Percentiles rank a stretch among this genome's conserved stretches.
These are phyloP conservation scores for Atlantisia rogersi DNA, from an alignment of 2,113 vertebrate genomes.

Conservation along the genomic window DNA sequence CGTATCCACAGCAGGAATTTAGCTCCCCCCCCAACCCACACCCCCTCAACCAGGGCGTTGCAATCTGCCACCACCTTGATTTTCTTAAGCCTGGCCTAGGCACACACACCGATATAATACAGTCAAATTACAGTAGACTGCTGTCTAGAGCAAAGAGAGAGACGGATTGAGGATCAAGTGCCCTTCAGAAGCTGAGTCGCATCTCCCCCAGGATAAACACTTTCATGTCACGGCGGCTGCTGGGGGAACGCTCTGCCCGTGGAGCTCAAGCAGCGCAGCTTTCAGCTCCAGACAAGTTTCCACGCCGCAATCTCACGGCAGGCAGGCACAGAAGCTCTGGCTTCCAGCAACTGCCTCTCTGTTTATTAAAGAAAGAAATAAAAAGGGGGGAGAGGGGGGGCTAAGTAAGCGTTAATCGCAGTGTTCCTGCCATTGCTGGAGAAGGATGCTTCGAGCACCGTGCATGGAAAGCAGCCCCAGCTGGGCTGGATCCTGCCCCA, in stretches of 20 bases:
- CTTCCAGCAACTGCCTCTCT: neutral
- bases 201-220: slow-evolving; percentile 54
- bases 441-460: neutral
- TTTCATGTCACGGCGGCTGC: neutral
- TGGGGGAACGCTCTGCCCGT: neutral
- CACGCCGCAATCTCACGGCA: neutral
- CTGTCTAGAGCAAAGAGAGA: neutral
- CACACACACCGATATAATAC: rapidly evolving
- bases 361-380: neutral
- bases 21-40: neutral
- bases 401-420: neutral
- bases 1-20: neutral
- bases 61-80: neutral
- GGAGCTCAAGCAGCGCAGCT: neutral
- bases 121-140: neutral
- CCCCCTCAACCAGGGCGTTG: neutral
- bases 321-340: neutral
- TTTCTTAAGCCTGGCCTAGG: neutral
- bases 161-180: neutral
- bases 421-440: neutral
- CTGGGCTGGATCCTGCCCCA: neutral
- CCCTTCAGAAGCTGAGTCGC: slow-evolving; percentile 33
- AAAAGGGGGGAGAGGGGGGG: rapidly evolving
- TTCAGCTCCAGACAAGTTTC: neutral
- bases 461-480: rapidly evolving